Percentiles rank a stretch among this genome's conserved stretches.
These are phyloP conservation scores for Brachynemurus nebulosus DNA, from an alignment of 2,888 invertebrate species.

Conservation along the genomic window DNA sequence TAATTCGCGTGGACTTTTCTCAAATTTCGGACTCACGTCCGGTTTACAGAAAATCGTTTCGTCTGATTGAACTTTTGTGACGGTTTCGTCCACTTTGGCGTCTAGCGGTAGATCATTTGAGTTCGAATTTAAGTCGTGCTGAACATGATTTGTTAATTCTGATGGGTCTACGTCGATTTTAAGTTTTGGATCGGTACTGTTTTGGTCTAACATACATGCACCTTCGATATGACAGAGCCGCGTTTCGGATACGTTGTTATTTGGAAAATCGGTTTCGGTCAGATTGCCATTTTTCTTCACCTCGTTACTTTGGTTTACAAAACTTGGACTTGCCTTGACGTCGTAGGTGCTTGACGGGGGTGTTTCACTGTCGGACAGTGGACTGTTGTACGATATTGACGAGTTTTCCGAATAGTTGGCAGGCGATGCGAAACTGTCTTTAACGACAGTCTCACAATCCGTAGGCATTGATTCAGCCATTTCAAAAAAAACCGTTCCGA, in stretches of 20 bases:
- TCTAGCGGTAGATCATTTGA: background rate
- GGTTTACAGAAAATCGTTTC: background rate
- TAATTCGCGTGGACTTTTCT: slow-evolving; percentile 1
- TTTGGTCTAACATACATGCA: background rate
- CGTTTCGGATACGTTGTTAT: slow-evolving; percentile 1
- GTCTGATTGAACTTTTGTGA: background rate
- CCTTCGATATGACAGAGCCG: background rate
- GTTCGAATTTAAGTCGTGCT: background rate
- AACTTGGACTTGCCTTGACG: background rate
- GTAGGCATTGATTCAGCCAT: slow-evolving; percentile 8
- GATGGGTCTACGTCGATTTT: background rate
- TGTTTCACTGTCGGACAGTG: slow-evolving; percentile 1
- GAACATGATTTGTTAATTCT: background rate
- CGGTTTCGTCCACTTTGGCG: background rate
- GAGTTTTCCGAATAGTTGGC: slow-evolving; percentile 2
- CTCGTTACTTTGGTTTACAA: background rate
- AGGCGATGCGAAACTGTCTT: slow-evolving; percentile 4
- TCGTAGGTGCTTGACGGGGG: background rate
- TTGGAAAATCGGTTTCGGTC: slow-evolving; percentile 3
- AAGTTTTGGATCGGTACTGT: too few relatives aligned
- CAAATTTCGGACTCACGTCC: slow-evolving; percentile 1
- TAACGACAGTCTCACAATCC: slow-evolving; percentile 3
- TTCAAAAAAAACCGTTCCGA: background rate
- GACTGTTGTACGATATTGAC: slow-evolving; percentile 3
- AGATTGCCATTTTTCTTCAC: slow-evolving; percentile 5